These are phyloP conservation scores for Glaucomys volans DNA, from an alignment of 2,113 vertebrate species.

Conservation along the genomic window DNA sequence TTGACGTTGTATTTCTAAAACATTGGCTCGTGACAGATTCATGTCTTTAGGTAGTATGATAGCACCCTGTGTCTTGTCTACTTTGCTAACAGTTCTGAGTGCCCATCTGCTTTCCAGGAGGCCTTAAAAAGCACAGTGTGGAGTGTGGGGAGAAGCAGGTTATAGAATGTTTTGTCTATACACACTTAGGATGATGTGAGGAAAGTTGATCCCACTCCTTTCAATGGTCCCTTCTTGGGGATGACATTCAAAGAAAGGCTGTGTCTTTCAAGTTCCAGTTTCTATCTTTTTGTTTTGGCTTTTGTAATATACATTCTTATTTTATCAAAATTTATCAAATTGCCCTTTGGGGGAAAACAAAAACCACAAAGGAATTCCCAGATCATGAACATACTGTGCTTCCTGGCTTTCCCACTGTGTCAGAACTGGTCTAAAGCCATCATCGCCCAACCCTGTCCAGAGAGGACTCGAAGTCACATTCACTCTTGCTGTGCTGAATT, in stretches of 20 bases:
- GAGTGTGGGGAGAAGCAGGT: background rate
- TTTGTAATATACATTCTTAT: background rate
- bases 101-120: background rate
- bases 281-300: background rate
- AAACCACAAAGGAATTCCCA: background rate
- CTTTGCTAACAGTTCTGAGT: background rate
- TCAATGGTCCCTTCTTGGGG: background rate
- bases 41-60: background rate
- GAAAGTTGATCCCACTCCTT: background rate
- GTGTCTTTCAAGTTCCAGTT: background rate
- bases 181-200: background rate
- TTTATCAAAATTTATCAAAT: background rate
- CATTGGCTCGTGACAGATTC: background rate
- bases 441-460: background rate
- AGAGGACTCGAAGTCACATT: background rate
- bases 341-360: conserved; percentile 29
- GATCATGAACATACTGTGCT: background rate
- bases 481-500: background rate
- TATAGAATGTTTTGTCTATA: background rate
- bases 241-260: background rate
- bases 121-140: background rate
- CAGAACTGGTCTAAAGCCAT: background rate
- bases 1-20: background rate
- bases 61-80: background rate
- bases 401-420: background rate